Evolutionary conservation across 2,888 invertebrate genomes (phyloP).

Genomic region (Ophion costatus): DNA sequence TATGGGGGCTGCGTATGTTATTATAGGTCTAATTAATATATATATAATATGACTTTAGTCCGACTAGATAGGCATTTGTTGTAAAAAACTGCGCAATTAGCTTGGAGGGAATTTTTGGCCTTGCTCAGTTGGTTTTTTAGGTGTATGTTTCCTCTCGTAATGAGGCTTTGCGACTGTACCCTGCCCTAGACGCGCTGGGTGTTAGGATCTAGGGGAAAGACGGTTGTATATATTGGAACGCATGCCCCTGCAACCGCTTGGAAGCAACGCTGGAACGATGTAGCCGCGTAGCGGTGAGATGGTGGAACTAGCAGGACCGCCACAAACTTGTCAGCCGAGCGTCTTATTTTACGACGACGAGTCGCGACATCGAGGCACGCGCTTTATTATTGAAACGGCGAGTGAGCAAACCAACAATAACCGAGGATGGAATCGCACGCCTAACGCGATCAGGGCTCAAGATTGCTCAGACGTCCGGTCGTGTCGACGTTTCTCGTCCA

Average conservation of each 20-base stretch:
- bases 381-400: slow-evolving; percentile 15
- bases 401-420: slow-evolving; percentile 5
- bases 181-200: no score
- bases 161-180: no score
- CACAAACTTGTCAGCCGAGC: slow-evolving; percentile 29
- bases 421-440: slow-evolving; percentile 13
- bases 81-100: neutral
- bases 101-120: neutral
- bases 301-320: no score
- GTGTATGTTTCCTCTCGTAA: neutral
- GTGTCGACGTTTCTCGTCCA: slow-evolving; percentile 2
- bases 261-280: no score
- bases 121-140: neutral
- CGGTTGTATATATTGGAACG: no score
- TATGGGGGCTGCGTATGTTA: neutral
- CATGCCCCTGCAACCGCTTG: no score
- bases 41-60: neutral
- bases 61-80: neutral
- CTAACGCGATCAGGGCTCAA: slow-evolving; percentile 13
- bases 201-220: no score
- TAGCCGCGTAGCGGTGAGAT: no score
- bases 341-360: slow-evolving; percentile 36
- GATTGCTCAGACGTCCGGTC: neutral
- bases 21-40: neutral
- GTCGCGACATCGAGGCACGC: slow-evolving; percentile 1